phyloP scores from a whole-genome alignment of 2,113 vertebrate genomes.

The Phaethon lepturus region DNA sequence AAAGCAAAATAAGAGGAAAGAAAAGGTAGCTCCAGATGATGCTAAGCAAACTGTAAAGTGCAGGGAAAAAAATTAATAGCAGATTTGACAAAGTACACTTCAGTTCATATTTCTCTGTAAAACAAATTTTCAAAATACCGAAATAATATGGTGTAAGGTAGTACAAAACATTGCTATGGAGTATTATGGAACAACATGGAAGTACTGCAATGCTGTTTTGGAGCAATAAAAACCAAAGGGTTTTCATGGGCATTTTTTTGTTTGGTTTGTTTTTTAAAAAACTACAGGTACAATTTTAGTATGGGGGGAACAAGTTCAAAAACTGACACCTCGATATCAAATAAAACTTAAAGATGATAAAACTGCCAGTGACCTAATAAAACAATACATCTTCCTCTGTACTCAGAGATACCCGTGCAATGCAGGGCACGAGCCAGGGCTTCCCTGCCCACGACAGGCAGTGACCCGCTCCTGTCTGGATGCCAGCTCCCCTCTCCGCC shows the following conservation, averaged over 20 bases:
- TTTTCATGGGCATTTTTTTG: neutral
- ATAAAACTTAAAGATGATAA: neutral
- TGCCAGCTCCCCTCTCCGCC: fast-evolving
- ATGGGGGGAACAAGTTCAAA: fast-evolving
- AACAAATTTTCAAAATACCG: neutral
- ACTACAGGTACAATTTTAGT: neutral
- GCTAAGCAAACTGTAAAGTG: neutral
- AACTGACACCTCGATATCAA: neutral
- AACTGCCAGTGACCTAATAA: neutral
- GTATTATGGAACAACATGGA: neutral
- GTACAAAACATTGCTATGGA: neutral
- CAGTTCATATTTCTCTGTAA: neutral
- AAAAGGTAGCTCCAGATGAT: neutral
- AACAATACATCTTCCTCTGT: neutral
- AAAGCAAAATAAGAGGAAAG: neutral
- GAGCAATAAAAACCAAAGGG: neutral
- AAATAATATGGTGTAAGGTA: neutral
- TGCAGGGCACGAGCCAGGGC: fast-evolving
- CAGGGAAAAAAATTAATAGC: neutral
- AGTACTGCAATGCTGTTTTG: neutral
- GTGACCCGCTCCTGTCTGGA: fast-evolving
- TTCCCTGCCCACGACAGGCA: neutral
- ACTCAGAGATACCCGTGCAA: neutral
- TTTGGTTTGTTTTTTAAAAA: neutral
- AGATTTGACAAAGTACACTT: neutral